phyloP scores from a whole-genome alignment of 2,888 invertebrate genomes.

The Pristionchus arcanus region DNA sequence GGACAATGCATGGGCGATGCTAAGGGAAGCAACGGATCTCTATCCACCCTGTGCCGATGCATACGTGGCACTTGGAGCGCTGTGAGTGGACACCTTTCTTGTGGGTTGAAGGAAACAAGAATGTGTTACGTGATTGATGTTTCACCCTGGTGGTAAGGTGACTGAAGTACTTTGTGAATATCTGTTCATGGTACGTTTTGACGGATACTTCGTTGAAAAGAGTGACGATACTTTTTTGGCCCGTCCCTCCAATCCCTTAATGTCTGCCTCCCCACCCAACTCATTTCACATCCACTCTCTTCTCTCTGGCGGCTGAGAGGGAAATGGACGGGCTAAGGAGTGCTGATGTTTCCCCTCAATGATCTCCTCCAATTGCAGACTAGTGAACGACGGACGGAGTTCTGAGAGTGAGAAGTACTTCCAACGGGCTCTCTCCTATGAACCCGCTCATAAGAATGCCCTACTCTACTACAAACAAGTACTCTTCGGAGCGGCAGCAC shows the following conservation, averaged over 20 bases:
- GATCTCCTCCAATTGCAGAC: not conserved
- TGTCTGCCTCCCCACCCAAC: no score
- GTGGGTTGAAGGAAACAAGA: not conserved
- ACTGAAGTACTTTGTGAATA: not conserved
- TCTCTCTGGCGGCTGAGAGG: not conserved
- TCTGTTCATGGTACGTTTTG: no score
- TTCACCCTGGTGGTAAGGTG: not conserved
- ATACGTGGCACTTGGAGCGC: constrained; percentile 47
- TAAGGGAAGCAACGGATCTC: constrained; percentile 46
- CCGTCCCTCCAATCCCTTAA: no score
- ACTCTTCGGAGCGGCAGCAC: constrained; percentile 11
- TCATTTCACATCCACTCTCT: no score
- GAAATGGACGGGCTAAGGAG: not conserved
- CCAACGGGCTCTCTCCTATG: constrained; percentile 46
- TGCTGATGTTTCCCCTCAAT: not conserved
- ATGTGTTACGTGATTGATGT: not conserved
- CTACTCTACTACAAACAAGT: constrained; percentile 52
- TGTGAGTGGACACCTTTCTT: not conserved
- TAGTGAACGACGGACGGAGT: constrained; percentile 49
- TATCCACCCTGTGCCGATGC: constrained; percentile 50
- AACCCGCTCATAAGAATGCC: constrained; percentile 49
- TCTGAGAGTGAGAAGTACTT: constrained; percentile 52
- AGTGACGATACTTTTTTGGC: no score
- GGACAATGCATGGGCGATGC: constrained; percentile 46
- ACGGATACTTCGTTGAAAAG: no score